Evolutionary conservation across 2,888 invertebrate species (phyloP).

Genomic region (Eumacrocentrus americanus): DNA sequence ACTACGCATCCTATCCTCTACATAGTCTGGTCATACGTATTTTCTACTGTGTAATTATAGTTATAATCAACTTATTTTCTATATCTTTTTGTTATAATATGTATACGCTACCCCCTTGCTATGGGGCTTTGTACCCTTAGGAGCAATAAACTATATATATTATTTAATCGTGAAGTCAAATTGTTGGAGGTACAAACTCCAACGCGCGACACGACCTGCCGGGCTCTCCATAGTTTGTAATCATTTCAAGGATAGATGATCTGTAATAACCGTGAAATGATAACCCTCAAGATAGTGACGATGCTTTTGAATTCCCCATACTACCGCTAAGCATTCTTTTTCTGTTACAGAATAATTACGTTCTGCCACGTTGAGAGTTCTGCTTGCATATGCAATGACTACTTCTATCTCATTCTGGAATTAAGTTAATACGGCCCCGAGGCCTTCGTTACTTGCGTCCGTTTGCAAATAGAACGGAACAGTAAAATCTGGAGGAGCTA

Average conservation of each 20-base stretch:
- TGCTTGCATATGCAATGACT: not conserved
- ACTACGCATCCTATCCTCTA: too few relatives aligned
- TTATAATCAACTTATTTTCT: too few relatives aligned
- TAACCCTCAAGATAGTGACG: conserved; percentile 21
- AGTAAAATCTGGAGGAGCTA: not conserved
- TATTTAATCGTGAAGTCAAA: not conserved
- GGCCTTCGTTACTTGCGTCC: not conserved
- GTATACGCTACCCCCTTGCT: too few relatives aligned
- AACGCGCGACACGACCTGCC: conserved; percentile 20
- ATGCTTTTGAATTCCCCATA: conserved; percentile 21
- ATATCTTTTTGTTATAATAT: too few relatives aligned
- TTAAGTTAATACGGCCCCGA: not conserved
- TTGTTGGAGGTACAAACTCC: not conserved
- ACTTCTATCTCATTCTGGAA: not conserved
- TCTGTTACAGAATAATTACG: not conserved
- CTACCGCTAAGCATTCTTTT: not conserved
- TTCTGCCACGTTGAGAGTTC: not conserved
- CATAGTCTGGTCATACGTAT: too few relatives aligned
- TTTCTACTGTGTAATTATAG: too few relatives aligned
- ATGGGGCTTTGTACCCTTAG: too few relatives aligned
- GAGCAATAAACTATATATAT: too few relatives aligned
- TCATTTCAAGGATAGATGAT: conserved; percentile 27
- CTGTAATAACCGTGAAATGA: conserved; percentile 22
- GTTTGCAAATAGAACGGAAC: not conserved
- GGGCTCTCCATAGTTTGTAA: conserved; percentile 1